Conservation (phyloP, 2,113 vertebrate species). For the Myrmophylax atrothorax region DNA sequence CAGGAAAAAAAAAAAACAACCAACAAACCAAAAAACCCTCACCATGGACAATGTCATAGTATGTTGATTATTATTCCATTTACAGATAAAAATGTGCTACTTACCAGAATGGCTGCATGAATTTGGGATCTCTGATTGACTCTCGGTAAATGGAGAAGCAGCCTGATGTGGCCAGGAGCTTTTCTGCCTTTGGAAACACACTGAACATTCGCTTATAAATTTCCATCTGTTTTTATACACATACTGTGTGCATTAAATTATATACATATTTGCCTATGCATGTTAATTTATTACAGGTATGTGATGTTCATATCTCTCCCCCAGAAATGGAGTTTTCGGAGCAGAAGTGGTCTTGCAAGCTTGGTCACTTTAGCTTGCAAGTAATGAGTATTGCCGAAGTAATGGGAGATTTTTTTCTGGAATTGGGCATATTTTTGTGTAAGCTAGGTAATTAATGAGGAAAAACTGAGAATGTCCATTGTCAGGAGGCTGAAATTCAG, state of each 20-base stretch:
- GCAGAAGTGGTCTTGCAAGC: background rate
- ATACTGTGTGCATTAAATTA: background rate
- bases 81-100: background rate
- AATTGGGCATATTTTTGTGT: background rate
- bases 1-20: background rate
- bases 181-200: background rate
- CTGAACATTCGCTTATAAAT: background rate
- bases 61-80: background rate
- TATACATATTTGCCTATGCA: background rate
- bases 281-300: background rate
- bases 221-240: background rate
- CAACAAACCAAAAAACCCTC: no score
- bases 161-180: background rate
- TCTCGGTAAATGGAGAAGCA: background rate
- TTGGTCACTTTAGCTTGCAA: background rate
- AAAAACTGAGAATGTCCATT: background rate
- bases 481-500: constrained; percentile 10
- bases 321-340: rapidly evolving
- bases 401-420: background rate
- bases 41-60: background rate
- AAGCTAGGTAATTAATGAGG: background rate
- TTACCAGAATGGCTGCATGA: background rate
- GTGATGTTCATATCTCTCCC: background rate
- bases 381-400: background rate
- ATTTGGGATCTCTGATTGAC: background rate